phyloP scores from a whole-genome alignment of 2,797 vertebrate species.

The Arrhamphus sclerolepis region DNA sequence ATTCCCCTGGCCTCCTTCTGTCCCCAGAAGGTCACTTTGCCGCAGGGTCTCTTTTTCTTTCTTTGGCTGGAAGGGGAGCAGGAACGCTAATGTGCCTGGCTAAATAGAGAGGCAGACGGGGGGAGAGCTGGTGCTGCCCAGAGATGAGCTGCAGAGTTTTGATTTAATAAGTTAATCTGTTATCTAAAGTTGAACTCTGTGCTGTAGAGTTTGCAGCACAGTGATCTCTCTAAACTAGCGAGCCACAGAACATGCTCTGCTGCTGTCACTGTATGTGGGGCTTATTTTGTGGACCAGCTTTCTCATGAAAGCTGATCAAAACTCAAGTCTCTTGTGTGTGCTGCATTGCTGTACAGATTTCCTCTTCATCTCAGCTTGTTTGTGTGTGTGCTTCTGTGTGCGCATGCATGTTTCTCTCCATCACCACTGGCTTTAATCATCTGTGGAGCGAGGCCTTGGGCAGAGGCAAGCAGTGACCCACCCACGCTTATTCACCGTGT shows the following conservation, averaged over 20 bases:
- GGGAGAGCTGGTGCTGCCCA: neutral
- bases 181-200: conserved; percentile 42
- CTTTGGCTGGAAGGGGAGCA: conserved; percentile 60
- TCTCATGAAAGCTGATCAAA: conserved; percentile 75
- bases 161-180: conserved; percentile 60
- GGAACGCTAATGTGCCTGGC: conserved; percentile 60
- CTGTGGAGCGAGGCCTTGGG: conserved; percentile 66
- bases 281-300: conserved; percentile 30
- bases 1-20: conserved; percentile 71
- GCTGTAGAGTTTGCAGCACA: conserved; percentile 25
- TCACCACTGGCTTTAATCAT: conserved; percentile 81
- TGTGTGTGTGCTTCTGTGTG: conserved; percentile 24
- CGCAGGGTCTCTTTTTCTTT: conserved; percentile 66
- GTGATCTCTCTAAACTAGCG: neutral
- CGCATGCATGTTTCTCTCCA: conserved; percentile 34
- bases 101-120: conserved; percentile 51
- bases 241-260: conserved; percentile 20
- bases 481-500: conserved; percentile 63
- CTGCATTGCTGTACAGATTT: conserved; percentile 46
- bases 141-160: conserved; percentile 51
- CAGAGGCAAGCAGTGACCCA: conserved; percentile 72
- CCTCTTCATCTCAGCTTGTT: conserved; percentile 38
- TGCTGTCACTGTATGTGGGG: conserved; percentile 27
- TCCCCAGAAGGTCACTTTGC: conserved; percentile 83
- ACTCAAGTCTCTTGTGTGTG: conserved; percentile 51